Evolutionary conservation across 1,140 invertebrate genomes (phyloP).

Genomic region (Drosophila pseudoananassae): DNA sequence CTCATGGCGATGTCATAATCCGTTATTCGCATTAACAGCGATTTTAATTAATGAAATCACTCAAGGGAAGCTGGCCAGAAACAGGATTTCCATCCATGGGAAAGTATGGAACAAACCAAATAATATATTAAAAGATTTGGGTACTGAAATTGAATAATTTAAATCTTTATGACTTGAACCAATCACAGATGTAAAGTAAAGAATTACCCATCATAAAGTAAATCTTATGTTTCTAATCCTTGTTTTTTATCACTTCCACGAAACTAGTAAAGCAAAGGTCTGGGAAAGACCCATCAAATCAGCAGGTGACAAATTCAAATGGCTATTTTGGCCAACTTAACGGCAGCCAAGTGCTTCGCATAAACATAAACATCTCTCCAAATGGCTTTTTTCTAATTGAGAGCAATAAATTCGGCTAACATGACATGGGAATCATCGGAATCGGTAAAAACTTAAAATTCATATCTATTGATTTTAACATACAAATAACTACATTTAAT

Average conservation of each 20-base stretch:
- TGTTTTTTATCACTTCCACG: conserved; percentile 3
- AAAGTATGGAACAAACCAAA: too few relatives aligned
- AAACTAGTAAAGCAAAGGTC: neutral
- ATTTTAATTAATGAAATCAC: conserved; percentile 80
- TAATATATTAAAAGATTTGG: too few relatives aligned
- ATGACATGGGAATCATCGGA: conserved; percentile 72
- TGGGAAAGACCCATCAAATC: conserved; percentile 27
- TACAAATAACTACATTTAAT: conserved; percentile 79
- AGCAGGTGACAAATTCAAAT: conserved; percentile 5
- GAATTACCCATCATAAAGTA: neutral
- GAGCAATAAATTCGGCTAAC: conserved; percentile 64
- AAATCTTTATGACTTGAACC: too few relatives aligned
- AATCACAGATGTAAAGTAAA: too few relatives aligned
- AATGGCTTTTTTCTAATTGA: conserved; percentile 59
- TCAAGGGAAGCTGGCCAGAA: conserved; percentile 43
- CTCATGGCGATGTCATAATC: conserved; percentile 73
- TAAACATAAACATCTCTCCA: conserved; percentile 46
- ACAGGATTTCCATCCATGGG: conserved; percentile 1
- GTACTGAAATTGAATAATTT: too few relatives aligned
- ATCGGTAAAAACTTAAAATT: conserved; percentile 45
- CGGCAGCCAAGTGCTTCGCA: conserved; percentile 27
- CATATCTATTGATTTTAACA: conserved; percentile 66
- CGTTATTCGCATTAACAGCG: conserved; percentile 73
- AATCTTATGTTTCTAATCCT: conserved; percentile 7
- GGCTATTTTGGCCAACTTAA: neutral